Evolutionary conservation across 2,888 invertebrate genomes (phyloP).

Genomic region (Tethea ocularis): DNA sequence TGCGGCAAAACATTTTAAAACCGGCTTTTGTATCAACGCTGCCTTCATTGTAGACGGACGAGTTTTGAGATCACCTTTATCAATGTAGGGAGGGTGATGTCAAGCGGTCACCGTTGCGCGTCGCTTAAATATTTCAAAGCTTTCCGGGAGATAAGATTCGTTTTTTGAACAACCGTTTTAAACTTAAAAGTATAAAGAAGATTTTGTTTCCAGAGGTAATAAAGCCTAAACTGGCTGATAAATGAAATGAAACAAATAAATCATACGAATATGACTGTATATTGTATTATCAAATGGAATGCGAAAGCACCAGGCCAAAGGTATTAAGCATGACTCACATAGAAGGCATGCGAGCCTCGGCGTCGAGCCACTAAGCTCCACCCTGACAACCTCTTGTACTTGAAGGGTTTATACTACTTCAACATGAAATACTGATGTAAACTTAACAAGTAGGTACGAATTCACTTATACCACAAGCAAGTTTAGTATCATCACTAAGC

Average conservation of each 20-base stretch:
- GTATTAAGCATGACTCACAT: conserved; percentile 68
- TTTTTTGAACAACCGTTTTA: background rate
- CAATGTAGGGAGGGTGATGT: conserved; percentile 32
- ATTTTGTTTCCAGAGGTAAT: conserved; percentile 6
- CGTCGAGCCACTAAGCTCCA: conserved; percentile 50
- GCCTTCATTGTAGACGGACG: conserved; percentile 48
- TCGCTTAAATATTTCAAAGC: background rate
- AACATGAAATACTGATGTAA: background rate
- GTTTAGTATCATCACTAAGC: background rate
- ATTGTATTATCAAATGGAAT: conserved; percentile 58
- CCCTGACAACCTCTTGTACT: conserved; percentile 38
- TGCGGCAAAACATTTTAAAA: conserved; percentile 56
- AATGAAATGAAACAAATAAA: conserved; percentile 22
- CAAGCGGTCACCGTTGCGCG: conserved; percentile 13
- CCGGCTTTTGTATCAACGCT: conserved; percentile 58
- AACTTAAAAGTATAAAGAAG: no score
- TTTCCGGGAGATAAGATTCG: background rate
- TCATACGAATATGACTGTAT: conserved; percentile 10
- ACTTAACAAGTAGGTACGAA: conserved; percentile 1
- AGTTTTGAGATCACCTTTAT: conserved; percentile 49
- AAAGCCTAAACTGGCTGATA: background rate
- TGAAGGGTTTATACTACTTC: conserved; percentile 16
- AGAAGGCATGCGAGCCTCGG: conserved; percentile 66
- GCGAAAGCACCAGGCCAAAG: conserved; percentile 65
- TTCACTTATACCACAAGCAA: background rate